Base-by-base conservation (phyloP, 2,888 invertebrate genomes). In the Ochlodes sylvanus region DNA sequence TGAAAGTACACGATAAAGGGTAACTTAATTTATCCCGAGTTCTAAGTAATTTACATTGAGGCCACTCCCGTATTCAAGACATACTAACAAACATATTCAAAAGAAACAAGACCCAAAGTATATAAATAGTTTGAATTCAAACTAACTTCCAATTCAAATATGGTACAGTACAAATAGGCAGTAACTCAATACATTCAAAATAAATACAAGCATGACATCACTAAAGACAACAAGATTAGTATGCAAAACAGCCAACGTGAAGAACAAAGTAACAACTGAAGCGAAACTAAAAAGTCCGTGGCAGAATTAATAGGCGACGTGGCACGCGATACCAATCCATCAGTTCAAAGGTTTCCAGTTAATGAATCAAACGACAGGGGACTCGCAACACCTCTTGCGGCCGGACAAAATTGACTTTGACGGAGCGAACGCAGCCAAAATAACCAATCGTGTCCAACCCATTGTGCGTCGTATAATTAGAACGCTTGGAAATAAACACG, bases 381-480 rank as follows among this genome's bases (percentile, higher is more conserved):
- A 84, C 88, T 84, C 76, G 91, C 91, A 90, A 88, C 91, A 92
- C 91, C 89, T 92, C 88, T 84, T 89, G 86, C 84, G 83, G 80
- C 80, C 79, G 86, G 85, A 90, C 88, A 88, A 87, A 89, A 90
- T 87, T 82, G 89, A 90, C 90, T 86, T 91, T 92, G 92, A 92
- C 87, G 89, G 76, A 87, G 84, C 86, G 85, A 84, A 87, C 84
- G 85, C 71, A 84, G 80, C 89, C 85, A 86, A 93, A 92, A 91
- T 92, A 91, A 85, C 88, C 84, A 79, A 90, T 90, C 90, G 89
- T 90, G 91, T 92, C 90, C 87, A 90, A 90, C 88, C 92, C 92
- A 93, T 93, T 93, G 92, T 92, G 87, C 84, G 86, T 81, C 82
- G 81, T 91, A 92, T 89, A 90, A 92, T 90, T 92, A 93, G 92